Conservation (phyloP, 2,797 vertebrate species). For the Halcyon badia region DNA sequence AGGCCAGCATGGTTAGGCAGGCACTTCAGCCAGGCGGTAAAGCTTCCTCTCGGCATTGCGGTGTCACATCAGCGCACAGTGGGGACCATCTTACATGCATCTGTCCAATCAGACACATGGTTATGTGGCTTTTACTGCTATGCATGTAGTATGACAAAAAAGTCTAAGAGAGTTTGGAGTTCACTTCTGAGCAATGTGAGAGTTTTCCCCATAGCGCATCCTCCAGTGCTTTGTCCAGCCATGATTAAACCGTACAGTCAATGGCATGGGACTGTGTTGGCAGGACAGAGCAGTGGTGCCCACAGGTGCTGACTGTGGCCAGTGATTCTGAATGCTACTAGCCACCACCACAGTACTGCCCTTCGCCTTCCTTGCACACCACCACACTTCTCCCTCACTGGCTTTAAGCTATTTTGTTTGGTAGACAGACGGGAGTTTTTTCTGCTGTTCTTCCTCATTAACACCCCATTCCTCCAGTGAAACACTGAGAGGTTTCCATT, state of each 20-base stretch:
- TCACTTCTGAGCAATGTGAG: neutral
- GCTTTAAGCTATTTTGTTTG: neutral
- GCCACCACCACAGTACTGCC: neutral
- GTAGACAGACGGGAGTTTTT: neutral
- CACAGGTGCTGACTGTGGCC: neutral
- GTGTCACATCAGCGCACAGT: neutral
- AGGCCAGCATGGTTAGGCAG: neutral
- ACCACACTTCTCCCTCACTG: fast-evolving
- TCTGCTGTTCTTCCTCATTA: neutral
- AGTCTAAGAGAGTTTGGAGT: neutral
- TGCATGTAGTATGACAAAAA: neutral
- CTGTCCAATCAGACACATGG: neutral
- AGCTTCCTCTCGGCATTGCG: fast-evolving
- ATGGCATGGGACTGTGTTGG: fast-evolving
- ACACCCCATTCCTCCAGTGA: fast-evolving
- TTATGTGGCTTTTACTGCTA: neutral
- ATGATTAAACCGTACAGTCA: fast-evolving
- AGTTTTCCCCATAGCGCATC: neutral
- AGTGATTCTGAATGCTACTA: neutral
- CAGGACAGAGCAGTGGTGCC: neutral
- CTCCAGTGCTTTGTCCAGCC: neutral
- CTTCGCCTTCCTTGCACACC: neutral
- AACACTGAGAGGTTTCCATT: neutral
- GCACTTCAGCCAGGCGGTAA: neutral
- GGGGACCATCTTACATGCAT: fast-evolving